Evolutionary conservation across 2,797 vertebrate species (phyloP), one percentile per base, ranked within the genome.

Genomic region (Epinephelus awoara): DNA sequence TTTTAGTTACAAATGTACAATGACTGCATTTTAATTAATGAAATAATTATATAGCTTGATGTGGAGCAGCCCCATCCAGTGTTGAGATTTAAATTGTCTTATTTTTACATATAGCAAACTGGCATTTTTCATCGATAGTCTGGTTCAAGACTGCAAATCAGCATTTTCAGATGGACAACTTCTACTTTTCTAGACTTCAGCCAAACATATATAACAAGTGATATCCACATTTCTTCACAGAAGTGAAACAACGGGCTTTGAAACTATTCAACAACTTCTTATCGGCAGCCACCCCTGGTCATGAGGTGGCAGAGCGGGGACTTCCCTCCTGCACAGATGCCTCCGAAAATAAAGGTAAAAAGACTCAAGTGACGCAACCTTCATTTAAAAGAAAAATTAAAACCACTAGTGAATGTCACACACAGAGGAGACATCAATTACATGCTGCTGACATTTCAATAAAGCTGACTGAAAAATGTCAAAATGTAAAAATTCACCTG

Each of bases 321-420:
- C 1, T 63, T 44, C 74, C 57, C 49, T 68, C 25, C n/a, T 79
- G 66, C 21, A 56, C 42, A 29, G 55, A 86, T 83, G 74, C 51
- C 18, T 63, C 56, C 4, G 23, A 47, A 81, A 82, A 75, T 61
- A 50, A 65, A 81, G 61, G 12, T 7, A 42, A 70, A 65, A 67
- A 79, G 54, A 72, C 40, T 80, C 56, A 1, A 71, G 46, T 51
- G 72, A 72, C 67, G 64, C 67, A 47, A 68, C 52, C 15, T 51
- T 72, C 11, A 69, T 85, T 79, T 70, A 5, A 77, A 72, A 72
- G 44, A 59, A 84, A 74, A 80, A 75, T 57, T 57, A 40, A 77
- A 81, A 70, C 8, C 27, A 46, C 15, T 9, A 72, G 38, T 76
- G 42, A 76, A 58, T 59, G 50, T 64, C 68, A 70, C 25, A 40